These are phyloP conservation scores for Reticulitermes speratus DNA, from an alignment of 1,140 invertebrate species.

Conservation along the genomic window DNA sequence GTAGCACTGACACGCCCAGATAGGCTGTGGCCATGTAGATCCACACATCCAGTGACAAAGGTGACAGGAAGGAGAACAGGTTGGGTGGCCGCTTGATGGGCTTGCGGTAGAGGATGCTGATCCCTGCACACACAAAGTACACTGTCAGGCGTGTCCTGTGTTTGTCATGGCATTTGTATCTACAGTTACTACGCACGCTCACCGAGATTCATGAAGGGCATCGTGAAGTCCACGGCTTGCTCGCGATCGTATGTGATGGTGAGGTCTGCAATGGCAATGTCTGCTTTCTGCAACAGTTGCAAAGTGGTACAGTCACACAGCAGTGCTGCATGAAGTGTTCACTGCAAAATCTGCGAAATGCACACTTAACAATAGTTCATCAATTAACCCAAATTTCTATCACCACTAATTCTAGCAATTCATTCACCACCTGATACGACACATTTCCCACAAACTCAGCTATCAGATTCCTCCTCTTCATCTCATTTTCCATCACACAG, in stretches of 20 bases:
- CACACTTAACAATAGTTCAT: too few species aligned
- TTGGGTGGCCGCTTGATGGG: conserved; percentile 88
- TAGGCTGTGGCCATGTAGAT: conserved; percentile 95
- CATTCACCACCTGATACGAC: too few species aligned
- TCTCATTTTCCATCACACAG: too few species aligned
- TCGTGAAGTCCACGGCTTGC: conserved; percentile 90
- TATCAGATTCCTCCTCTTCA: too few species aligned
- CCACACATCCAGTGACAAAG: conserved; percentile 91
- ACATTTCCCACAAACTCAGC: too few species aligned
- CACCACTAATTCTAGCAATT: too few species aligned
- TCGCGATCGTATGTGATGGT: conserved; percentile 91
- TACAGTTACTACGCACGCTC: conserved; percentile 31
- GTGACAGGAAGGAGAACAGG: conserved; percentile 91
- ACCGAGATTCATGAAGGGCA: conserved; percentile 94
- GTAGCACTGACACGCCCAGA: conserved; percentile 86
- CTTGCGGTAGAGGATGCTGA: conserved; percentile 90
- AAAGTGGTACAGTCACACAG: background rate
- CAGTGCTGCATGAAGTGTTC: too few species aligned
- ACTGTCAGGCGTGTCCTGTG: background rate
- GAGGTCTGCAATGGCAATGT: conserved; percentile 88
- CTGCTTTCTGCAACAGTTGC: conserved; percentile 67
- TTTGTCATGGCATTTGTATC: background rate
- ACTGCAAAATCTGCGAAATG: too few species aligned
- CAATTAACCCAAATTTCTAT: too few species aligned
- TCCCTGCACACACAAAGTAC: conserved; percentile 51